Evolutionary conservation across 2,113 vertebrate species (phyloP).

Genomic region (Xiphophorus hellerii): DNA sequence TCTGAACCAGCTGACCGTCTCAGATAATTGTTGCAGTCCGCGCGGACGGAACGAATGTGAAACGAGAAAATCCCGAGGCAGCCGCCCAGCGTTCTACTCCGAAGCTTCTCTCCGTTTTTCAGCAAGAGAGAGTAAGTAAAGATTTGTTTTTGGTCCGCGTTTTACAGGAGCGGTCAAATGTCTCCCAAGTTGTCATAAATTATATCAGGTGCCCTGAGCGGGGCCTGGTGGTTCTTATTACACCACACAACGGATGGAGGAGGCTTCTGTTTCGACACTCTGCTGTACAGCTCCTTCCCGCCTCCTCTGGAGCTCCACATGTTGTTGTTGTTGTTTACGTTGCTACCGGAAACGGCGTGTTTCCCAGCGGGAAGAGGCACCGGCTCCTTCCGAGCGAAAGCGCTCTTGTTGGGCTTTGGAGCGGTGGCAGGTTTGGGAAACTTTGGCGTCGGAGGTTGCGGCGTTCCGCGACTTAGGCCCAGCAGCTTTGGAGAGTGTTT

Average conservation of each 20-base stretch:
- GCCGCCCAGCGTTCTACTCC: neutral
- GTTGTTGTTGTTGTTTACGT: constrained; percentile 83
- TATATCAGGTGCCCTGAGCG: constrained; percentile 73
- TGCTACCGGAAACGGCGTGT: constrained; percentile 24
- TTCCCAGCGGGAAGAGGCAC: constrained; percentile 63
- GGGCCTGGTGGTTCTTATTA: constrained; percentile 36
- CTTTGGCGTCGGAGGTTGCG: constrained; percentile 47
- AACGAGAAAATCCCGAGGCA: constrained; percentile 3
- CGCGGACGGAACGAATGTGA: constrained; percentile 18
- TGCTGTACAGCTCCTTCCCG: constrained; percentile 82
- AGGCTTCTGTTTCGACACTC: constrained; percentile 78
- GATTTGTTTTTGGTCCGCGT: neutral
- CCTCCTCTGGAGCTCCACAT: constrained; percentile 51
- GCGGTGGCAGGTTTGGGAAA: constrained; percentile 83
- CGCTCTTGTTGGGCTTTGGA: constrained; percentile 82
- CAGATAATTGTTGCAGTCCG: constrained; percentile 31
- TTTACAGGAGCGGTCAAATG: constrained; percentile 56
- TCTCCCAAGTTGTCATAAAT: constrained; percentile 83
- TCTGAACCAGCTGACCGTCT: constrained; percentile 13
- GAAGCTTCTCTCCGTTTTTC: neutral
- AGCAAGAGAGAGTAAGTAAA: neutral
- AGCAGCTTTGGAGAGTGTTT: constrained; percentile 76
- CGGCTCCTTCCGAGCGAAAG: constrained; percentile 70
- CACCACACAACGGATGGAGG: constrained; percentile 48
- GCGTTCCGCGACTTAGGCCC: constrained; percentile 27